These are phyloP conservation scores for Chionodraco myersi DNA, from an alignment of 2,113 vertebrate species.

Conservation along the genomic window DNA sequence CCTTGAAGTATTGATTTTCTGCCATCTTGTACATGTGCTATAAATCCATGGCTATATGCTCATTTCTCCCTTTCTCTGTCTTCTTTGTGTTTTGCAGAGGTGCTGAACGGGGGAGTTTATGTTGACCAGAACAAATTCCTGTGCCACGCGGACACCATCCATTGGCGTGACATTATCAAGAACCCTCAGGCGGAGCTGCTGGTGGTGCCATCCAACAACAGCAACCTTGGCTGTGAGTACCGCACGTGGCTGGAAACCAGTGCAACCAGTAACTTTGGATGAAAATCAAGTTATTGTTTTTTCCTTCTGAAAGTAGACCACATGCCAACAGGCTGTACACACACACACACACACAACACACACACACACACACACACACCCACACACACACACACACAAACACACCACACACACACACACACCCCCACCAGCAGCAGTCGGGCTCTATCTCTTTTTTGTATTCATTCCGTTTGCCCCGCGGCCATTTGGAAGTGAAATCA, in stretches of 20 bases:
- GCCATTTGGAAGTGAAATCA: conserved; percentile 69
- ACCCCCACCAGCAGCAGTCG: conserved; percentile 3
- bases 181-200: conserved; percentile 93
- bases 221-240: conserved; percentile 93
- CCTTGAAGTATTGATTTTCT: conserved; percentile 80
- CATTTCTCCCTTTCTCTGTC: conserved; percentile 38
- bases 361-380: background rate
- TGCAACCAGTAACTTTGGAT: conserved; percentile 6
- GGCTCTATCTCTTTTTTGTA: conserved; percentile 26
- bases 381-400: background rate
- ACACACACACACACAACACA: background rate
- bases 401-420: background rate
- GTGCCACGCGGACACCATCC: conserved; percentile 95
- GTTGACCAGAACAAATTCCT: conserved; percentile 98
- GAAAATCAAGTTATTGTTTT: background rate
- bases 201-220: conserved; percentile 94
- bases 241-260: background rate
- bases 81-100: conserved; percentile 83
- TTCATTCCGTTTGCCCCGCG: conserved; percentile 56
- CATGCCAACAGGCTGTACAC: background rate
- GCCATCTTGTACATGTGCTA: conserved; percentile 56
- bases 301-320: background rate
- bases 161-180: conserved; percentile 96
- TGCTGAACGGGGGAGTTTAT: conserved; percentile 95
- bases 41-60: conserved; percentile 45